Percentiles rank a stretch among this genome's conserved stretches.
phyloP scores from a whole-genome alignment of 2,888 invertebrate genomes.

The Diploptera punctata region DNA sequence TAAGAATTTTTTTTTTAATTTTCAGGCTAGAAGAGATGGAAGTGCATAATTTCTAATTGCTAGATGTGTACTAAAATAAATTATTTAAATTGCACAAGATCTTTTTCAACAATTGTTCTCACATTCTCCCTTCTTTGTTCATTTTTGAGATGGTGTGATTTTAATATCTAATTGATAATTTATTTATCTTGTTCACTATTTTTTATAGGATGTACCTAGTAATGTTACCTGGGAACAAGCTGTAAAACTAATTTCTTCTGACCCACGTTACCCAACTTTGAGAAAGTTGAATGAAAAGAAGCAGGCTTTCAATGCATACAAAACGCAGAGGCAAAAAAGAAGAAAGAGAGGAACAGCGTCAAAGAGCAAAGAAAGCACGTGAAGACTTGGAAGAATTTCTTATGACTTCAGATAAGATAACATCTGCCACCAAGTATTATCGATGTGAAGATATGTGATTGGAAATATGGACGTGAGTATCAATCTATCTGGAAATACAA shows the following conservation, averaged over 20 bases:
- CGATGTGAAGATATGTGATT: constrained; percentile 89
- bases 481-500: no score
- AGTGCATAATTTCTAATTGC: no score
- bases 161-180: no score
- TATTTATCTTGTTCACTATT: no score
- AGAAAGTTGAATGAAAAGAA: constrained; percentile 97
- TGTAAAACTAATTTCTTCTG: constrained; percentile 89
- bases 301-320: constrained; percentile 98
- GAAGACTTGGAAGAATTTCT: constrained; percentile 96
- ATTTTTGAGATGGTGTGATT: no score
- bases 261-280: constrained; percentile 88
- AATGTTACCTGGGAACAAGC: constrained; percentile 98
- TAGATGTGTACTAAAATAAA: no score
- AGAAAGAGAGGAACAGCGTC: constrained; percentile 93
- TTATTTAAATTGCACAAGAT: no score
- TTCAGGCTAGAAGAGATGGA: no score
- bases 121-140: no score
- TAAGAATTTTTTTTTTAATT: no score
- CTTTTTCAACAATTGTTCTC: no score
- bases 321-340: constrained; percentile 97
- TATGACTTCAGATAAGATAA: constrained; percentile 86
- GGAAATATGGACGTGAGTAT: constrained; percentile 68
- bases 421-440: constrained; percentile 91
- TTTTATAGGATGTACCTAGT: constrained; percentile 81
- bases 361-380: constrained; percentile 91